Percentiles rank a stretch among this genome's conserved stretches.
Evolutionary conservation across 1,140 invertebrate genomes (phyloP).

Genomic region (Drosophila bifasciata): DNA sequence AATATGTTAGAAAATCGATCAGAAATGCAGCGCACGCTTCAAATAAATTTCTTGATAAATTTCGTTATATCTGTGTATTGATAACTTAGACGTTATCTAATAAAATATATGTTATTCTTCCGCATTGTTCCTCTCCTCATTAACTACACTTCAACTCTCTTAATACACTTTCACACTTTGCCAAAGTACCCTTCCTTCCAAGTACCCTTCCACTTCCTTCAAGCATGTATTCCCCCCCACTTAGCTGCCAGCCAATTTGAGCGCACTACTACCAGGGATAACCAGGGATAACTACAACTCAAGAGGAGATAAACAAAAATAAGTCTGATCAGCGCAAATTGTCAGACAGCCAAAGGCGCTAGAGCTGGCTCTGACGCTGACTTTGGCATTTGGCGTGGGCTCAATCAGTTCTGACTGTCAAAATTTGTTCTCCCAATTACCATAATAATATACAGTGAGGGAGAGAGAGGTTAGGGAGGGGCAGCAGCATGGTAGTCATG

Average conservation of each 20-base stretch:
- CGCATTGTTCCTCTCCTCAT: background rate
- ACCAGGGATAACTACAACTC: background rate
- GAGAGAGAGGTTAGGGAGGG: too few species aligned
- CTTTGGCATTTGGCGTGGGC: constrained; percentile 15
- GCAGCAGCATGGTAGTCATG: constrained; percentile 8
- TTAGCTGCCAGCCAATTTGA: background rate
- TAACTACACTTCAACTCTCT: background rate
- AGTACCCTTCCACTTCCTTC: background rate
- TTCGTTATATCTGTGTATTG: background rate
- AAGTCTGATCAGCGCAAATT: constrained; percentile 54
- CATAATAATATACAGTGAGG: constrained; percentile 71
- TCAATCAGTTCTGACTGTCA: constrained; percentile 66
- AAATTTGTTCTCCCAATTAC: constrained; percentile 74
- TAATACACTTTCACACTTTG: background rate
- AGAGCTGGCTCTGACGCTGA: constrained; percentile 16
- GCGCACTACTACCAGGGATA: too few species aligned
- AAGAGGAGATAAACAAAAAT: constrained; percentile 36
- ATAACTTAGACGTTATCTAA: too few species aligned
- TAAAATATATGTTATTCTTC: background rate
- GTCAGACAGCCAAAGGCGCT: constrained; percentile 43
- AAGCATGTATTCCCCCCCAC: background rate
- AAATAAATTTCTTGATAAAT: too few species aligned
- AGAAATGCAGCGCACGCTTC: background rate
- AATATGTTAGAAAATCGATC: too few species aligned
- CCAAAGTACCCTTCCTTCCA: background rate